phyloP scores from a whole-genome alignment of 2,888 invertebrate genomes.

The Ischnus inquisitorius region DNA sequence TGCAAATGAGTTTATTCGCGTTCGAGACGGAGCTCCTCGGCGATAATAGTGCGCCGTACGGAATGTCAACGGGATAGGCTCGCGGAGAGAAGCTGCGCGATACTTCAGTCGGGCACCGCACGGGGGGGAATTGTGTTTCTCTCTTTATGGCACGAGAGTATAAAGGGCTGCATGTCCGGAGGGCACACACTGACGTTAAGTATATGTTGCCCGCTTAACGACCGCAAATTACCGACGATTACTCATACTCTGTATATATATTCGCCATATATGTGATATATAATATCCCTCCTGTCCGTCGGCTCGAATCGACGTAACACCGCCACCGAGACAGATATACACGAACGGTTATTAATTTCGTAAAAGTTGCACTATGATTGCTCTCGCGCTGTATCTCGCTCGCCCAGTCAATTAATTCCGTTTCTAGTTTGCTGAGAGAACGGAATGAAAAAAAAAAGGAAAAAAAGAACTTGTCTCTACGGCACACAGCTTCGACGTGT shows the following conservation, averaged over 20 bases:
- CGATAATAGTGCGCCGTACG: constrained; percentile 58
- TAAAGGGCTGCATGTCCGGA: constrained; percentile 32
- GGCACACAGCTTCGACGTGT: constrained; percentile 38
- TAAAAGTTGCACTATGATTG: constrained; percentile 65
- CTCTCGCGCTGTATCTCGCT: constrained; percentile 24
- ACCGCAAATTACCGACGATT: constrained; percentile 81
- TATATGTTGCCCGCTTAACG: constrained; percentile 80
- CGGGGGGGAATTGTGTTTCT: constrained; percentile 71
- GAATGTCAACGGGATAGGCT: constrained; percentile 80
- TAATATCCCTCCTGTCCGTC: constrained; percentile 57
- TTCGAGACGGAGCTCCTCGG: constrained; percentile 71
- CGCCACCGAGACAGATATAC: constrained; percentile 18
- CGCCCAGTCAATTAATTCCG: constrained; percentile 62
- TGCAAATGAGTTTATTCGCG: constrained; percentile 83
- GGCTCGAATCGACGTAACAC: constrained; percentile 56
- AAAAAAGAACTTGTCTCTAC: constrained; percentile 27
- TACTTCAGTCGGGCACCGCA: neutral
- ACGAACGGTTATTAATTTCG: constrained; percentile 63
- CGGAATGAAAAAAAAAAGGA: constrained; percentile 7
- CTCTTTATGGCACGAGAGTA: constrained; percentile 76
- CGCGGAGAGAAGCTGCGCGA: constrained; percentile 14
- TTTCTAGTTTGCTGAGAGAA: constrained; percentile 49
- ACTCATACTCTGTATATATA: constrained; percentile 67
- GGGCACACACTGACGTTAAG: constrained; percentile 71
- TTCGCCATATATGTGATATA: constrained; percentile 26